Evolutionary conservation across 1,140 invertebrate species (phyloP).

Genomic region (Bemisia tabaci): DNA sequence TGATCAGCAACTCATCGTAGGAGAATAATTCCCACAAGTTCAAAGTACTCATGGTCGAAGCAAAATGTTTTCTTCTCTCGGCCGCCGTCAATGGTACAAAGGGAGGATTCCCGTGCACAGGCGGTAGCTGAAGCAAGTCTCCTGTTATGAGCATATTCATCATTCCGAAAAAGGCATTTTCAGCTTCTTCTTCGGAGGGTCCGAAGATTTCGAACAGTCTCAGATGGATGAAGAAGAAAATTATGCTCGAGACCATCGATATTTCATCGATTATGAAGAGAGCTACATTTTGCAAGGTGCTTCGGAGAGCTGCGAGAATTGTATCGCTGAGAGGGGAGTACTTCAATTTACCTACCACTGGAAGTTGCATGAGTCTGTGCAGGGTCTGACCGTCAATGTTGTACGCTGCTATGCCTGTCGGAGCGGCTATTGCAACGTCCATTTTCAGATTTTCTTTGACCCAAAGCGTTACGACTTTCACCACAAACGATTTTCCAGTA

Average conservation of each 20-base stretch:
- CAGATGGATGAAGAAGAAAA: slow-evolving; percentile 17
- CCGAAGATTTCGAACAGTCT: slow-evolving; percentile 18
- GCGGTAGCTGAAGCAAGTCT: slow-evolving; percentile 27
- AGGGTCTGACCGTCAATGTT: slow-evolving; percentile 23
- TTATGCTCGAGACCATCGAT: slow-evolving; percentile 28
- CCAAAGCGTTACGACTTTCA: slow-evolving; percentile 17
- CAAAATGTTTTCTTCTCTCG: too few species aligned
- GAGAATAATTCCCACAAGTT: too few species aligned
- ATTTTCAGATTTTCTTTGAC: slow-evolving; percentile 16
- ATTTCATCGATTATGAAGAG: slow-evolving; percentile 28
- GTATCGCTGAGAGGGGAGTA: slow-evolving; percentile 19
- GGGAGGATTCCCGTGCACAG: slow-evolving; percentile 21
- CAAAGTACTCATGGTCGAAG: too few species aligned
- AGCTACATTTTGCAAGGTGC: slow-evolving; percentile 22
- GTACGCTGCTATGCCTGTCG: slow-evolving; percentile 23
- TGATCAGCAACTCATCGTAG: slow-evolving; percentile 11
- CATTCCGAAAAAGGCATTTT: slow-evolving; percentile 18
- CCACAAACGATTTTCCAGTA: slow-evolving; percentile 23
- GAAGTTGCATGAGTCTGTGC: slow-evolving; percentile 22
- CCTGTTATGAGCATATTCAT: slow-evolving; percentile 20
- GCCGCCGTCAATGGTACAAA: too few species aligned
- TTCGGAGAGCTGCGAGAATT: slow-evolving; percentile 21
- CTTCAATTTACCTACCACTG: slow-evolving; percentile 20
- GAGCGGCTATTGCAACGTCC: slow-evolving; percentile 22
- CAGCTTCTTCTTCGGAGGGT: slow-evolving; percentile 9